These are phyloP conservation scores for Thunnus albacares DNA, from an alignment of 2,797 vertebrate species.

Conservation along the genomic window DNA sequence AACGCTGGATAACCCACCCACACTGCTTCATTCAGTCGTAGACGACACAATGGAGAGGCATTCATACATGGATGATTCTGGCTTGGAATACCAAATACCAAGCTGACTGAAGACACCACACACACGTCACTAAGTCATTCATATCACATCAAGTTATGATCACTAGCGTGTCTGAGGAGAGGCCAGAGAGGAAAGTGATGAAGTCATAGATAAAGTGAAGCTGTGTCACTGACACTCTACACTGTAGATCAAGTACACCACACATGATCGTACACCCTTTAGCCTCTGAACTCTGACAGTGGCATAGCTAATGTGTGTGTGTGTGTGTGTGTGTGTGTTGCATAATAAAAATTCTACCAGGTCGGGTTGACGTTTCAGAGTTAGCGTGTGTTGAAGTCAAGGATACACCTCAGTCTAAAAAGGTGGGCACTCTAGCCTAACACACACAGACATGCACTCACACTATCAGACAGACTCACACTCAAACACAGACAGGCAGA, in stretches of 20 bases:
- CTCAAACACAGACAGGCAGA: constrained; percentile 21
- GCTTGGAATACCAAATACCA: constrained; percentile 14
- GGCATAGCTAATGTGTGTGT: background rate
- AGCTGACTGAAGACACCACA: constrained; percentile 5
- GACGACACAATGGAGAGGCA: background rate
- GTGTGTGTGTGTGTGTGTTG: background rate
- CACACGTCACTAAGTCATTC: background rate
- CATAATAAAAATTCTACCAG: constrained; percentile 6
- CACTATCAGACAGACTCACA: constrained; percentile 1
- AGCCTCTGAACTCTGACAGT: constrained; percentile 41
- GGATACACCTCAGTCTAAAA: constrained; percentile 8
- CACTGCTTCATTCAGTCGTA: constrained; percentile 1
- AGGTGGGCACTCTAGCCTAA: background rate
- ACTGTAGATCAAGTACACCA: constrained; percentile 10
- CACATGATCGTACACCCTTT: constrained; percentile 7
- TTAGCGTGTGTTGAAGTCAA: constrained; percentile 15
- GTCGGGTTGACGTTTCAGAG: constrained; percentile 35
- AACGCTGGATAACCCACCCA: background rate
- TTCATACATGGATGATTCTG: background rate
- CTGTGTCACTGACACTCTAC: constrained; percentile 12
- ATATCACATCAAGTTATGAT: constrained; percentile 13
- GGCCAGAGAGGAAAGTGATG: constrained; percentile 7
- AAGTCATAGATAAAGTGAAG: constrained; percentile 24
- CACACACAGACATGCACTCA: constrained; percentile 17
- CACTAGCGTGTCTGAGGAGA: constrained; percentile 11